phyloP scores from a whole-genome alignment of 2,797 vertebrate species.

The Cirrhinus molitorella region DNA sequence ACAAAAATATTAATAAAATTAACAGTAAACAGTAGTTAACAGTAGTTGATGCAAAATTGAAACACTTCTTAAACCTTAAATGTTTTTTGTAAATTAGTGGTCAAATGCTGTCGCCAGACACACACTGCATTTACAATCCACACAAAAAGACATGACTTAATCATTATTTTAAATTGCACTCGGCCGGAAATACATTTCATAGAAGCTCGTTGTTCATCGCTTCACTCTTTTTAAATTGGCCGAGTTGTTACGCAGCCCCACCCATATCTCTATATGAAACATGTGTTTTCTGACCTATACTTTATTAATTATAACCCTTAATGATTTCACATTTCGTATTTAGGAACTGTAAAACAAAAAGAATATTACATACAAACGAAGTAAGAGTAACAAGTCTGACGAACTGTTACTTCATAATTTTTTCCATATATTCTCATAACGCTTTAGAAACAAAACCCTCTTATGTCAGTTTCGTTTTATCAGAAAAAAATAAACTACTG shows the following conservation, averaged over 20 bases:
- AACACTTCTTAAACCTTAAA: no score
- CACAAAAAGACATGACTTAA: no score
- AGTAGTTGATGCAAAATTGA: no score
- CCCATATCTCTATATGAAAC: constrained; percentile 46
- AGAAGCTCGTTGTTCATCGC: constrained; percentile 53
- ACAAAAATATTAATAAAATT: no score
- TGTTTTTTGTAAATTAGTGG: no score
- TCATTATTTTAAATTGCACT: constrained; percentile 45
- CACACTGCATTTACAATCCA: no score
- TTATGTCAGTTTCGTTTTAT: not conserved
- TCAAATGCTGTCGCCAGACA: no score
- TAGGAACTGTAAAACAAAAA: not conserved
- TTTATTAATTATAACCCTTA: not conserved
- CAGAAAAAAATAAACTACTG: not conserved
- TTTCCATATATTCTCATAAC: not conserved
- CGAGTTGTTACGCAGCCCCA: constrained; percentile 51
- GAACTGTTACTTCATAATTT: not conserved
- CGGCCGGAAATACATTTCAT: not conserved
- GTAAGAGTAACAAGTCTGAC: not conserved
- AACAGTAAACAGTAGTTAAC: no score
- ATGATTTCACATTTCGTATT: not conserved
- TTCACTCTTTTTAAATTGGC: constrained; percentile 47
- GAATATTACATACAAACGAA: not conserved
- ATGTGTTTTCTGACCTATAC: not conserved
- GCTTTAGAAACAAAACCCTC: not conserved